Evolutionary conservation across 2,113 vertebrate genomes (phyloP).

Genomic region (crab-eating macaque (Macaca fascicularis)): DNA sequence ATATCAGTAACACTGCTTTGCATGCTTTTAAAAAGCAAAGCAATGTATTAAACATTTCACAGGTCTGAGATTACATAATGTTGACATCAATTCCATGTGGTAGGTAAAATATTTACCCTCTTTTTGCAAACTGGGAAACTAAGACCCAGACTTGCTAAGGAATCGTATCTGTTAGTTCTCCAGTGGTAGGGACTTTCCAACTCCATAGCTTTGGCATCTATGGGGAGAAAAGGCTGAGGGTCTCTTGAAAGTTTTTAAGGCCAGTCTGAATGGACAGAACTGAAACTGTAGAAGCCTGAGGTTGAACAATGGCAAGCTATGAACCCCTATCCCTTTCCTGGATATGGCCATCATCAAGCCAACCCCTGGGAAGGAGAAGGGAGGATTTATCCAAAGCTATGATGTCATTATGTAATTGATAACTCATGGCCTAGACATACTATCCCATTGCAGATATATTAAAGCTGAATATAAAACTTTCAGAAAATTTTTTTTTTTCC

Average conservation of each 20-base stretch:
- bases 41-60: neutral
- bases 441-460: neutral
- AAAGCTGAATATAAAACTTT: neutral
- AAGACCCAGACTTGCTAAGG: neutral
- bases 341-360: neutral
- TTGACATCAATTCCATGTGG: neutral
- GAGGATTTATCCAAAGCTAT: neutral
- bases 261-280: neutral
- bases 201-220: neutral
- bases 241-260: neutral
- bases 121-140: neutral
- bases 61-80: neutral
- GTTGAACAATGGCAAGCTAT: accelerated
- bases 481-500: neutral
- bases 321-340: no score
- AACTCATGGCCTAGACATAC: neutral
- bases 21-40: neutral
- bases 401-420: neutral
- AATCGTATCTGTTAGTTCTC: neutral
- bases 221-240: neutral
- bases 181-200: neutral
- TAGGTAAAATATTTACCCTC: neutral
- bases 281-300: neutral
- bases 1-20: neutral
- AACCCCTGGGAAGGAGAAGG: neutral